phyloP scores from a whole-genome alignment of 53 echinoderm and acorn worm species.

The Holothuria leucospilota region DNA sequence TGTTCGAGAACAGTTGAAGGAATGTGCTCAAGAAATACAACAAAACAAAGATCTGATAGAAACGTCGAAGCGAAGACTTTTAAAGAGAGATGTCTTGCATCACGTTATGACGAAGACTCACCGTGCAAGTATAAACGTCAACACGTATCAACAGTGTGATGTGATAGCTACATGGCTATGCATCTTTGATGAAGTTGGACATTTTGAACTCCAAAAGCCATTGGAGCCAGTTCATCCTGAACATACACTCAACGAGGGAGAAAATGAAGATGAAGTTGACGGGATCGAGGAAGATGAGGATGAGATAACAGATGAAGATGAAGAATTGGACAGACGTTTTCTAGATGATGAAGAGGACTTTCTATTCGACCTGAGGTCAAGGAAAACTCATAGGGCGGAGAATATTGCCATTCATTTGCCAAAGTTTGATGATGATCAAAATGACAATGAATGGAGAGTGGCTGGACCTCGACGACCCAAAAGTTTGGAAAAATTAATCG shows the following conservation, averaged over 20 bases:
- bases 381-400: neutral
- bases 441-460: neutral
- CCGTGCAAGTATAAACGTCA: neutral
- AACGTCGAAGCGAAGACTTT: slow-evolving; percentile 55
- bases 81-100: slow-evolving; percentile 50
- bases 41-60: slow-evolving; percentile 40
- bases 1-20: slow-evolving; percentile 31
- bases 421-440: neutral
- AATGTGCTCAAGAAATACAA: slow-evolving; percentile 43
- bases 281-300: neutral
- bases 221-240: too few species aligned
- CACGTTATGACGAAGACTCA: slow-evolving; percentile 42
- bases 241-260: too few species aligned
- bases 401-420: neutral
- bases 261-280: too few species aligned
- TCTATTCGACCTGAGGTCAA: neutral
- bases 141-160: neutral
- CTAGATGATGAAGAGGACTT: slow-evolving; percentile 39
- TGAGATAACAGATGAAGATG: slow-evolving; percentile 16
- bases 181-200: slow-evolving; percentile 10
- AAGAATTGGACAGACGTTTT: slow-evolving; percentile 25
- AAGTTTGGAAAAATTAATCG: slow-evolving; percentile 3
- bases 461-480: neutral
- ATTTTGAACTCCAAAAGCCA: neutral
- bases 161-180: slow-evolving; percentile 15